Evolutionary conservation across 2,888 invertebrate species (phyloP), one percentile per base, ranked within the genome.

Genomic region (Rhagophthalmus giganteus): DNA sequence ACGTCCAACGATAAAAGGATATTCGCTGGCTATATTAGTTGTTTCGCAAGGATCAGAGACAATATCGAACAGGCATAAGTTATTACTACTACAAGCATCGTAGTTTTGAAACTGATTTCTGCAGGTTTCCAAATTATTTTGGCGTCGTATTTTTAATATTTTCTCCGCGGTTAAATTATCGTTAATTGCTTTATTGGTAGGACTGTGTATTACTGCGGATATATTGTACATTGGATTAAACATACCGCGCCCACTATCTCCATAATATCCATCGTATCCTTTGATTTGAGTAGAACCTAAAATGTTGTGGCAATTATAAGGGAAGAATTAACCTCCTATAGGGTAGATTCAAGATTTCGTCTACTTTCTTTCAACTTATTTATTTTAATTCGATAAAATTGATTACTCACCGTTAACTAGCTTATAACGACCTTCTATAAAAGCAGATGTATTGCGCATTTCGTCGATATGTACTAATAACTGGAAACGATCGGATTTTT

Each of bases 381-480:
- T n/a, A n/a, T n/a, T 20, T 20, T 20, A 20, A 20, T 20, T 20
- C 37, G 9, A 30, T 20, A 20, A 20, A 20, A 20, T 20, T 5
- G 20, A 5, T 6, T 12, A 12, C 5, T 30, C 61, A 69, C 73
- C 69, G 32, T 72, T 69, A 13, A 72, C 41, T 10, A 72, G 55
- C 55, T 74, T 73, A 47, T 65, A 73, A 41, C 57, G 57, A 2
- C 72, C 73, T 24, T 57, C 35, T 35, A 73, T 64, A 25, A 69
- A 45, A 57, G 74, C 79, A 8, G 75, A 74, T 2, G 68, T 65
- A 15, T 71, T 56, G 42, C 68, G 66, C 8, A 54, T 40, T 45
- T 72, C 72, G 51, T 75, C 69, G 9, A 76, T 71, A 57, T 75
- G 72, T 1, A 74, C 42, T 16, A 72, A 41, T 2, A 71, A 33